These are phyloP conservation scores for Hyles vespertilio DNA, from an alignment of 1,140 invertebrate genomes.

Conservation along the genomic window DNA sequence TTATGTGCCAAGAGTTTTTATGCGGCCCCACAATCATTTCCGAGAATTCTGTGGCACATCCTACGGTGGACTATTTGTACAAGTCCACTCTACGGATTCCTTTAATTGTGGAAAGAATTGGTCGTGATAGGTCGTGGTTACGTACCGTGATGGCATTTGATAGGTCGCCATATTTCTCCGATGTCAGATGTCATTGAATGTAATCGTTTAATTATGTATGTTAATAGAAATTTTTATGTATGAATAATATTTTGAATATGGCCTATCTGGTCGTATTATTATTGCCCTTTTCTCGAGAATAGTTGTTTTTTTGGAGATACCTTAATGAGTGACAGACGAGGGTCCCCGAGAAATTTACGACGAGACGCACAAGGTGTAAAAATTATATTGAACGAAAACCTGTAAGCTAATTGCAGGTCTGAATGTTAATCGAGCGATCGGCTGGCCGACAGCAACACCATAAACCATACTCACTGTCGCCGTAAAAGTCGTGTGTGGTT, in stretches of 20 bases:
- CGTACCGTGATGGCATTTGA: constrained; percentile 18
- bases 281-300: no score
- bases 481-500: constrained; percentile 66
- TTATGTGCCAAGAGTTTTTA: constrained; percentile 70
- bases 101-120: constrained; percentile 49
- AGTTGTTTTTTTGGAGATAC: no score
- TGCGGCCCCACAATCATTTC: constrained; percentile 22
- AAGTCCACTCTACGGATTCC: constrained; percentile 33
- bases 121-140: constrained; percentile 31
- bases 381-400: constrained; percentile 20
- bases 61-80: constrained; percentile 45
- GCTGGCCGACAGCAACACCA: constrained; percentile 35
- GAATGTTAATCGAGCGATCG: constrained; percentile 53
- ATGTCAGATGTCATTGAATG: constrained; percentile 19
- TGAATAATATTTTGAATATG: no score
- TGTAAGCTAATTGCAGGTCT: constrained; percentile 48
- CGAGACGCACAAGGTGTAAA: background rate
- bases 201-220: constrained; percentile 12
- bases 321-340: no score
- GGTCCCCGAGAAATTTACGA: background rate
- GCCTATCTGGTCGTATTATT: no score
- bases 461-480: constrained; percentile 55
- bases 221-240: no score
- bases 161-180: constrained; percentile 3
- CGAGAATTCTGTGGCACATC: background rate